These are phyloP conservation scores for Oegoconia quadripuncta DNA, from an alignment of 2,888 invertebrate genomes.

Conservation along the genomic window DNA sequence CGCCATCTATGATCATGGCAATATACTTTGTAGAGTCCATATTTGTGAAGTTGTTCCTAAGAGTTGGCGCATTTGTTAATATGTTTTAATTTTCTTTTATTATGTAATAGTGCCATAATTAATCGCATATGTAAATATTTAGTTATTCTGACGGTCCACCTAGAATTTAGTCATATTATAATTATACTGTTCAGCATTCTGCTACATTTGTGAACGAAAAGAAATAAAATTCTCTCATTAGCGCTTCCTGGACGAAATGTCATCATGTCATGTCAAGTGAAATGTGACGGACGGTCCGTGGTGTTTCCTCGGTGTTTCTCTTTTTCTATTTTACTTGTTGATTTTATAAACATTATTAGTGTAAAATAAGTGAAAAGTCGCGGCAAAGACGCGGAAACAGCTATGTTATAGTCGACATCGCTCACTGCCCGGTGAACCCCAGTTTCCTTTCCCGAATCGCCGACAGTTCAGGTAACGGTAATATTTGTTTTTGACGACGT, in stretches of 20 bases:
- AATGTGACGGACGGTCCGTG: slow-evolving; percentile 60
- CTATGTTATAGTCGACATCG: slow-evolving; percentile 53
- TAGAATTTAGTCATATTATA: too few species aligned
- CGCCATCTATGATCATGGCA: too few species aligned
- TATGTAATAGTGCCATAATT: too few species aligned
- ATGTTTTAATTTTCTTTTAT: too few species aligned
- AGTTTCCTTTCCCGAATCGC: slow-evolving; percentile 38
- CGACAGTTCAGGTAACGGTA: slow-evolving; percentile 72
- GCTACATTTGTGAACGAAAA: slow-evolving; percentile 3
- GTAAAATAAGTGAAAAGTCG: slow-evolving; percentile 46
- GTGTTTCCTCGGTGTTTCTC: too few species aligned
- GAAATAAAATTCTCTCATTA: not conserved
- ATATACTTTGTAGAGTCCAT: too few species aligned
- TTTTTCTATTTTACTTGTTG: slow-evolving; percentile 71
- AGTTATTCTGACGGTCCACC: too few species aligned
- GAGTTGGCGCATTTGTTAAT: too few species aligned
- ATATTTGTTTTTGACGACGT: slow-evolving; percentile 70
- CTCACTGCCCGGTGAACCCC: slow-evolving; percentile 32
- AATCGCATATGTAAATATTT: too few species aligned
- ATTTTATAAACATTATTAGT: slow-evolving; percentile 56
- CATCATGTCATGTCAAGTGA: slow-evolving; percentile 42
- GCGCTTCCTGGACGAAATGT: slow-evolving; percentile 28
- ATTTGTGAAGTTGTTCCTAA: too few species aligned
- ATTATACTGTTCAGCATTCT: too few species aligned
- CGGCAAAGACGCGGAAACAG: slow-evolving; percentile 34